Conservation (phyloP, 2,113 vertebrate species). For the Seriola quinqueradiata region DNA sequence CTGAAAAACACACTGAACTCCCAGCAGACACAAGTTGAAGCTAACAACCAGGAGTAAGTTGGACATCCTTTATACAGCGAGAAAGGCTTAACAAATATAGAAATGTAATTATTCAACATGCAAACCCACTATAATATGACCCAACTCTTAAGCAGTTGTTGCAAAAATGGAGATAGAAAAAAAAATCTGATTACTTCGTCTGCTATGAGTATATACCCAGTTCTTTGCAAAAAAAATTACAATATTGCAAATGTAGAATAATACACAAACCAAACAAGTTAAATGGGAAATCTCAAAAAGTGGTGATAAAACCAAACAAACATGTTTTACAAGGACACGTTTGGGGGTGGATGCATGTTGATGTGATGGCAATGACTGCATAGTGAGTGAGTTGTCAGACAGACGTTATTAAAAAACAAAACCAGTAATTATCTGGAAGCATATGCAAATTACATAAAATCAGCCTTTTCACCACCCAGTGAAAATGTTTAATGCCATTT, state of each 20-base stretch:
- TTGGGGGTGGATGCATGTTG: not conserved
- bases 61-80: not conserved
- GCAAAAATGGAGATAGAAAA: not conserved
- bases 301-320: not conserved
- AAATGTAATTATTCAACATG: not conserved
- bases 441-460: slow-evolving; percentile 7
- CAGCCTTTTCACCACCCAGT: not conserved
- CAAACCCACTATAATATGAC: not conserved
- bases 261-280: not conserved
- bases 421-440: slow-evolving; percentile 23
- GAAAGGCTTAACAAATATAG: not conserved
- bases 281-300: not conserved
- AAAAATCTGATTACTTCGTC: not conserved
- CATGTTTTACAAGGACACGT: too few relatives aligned
- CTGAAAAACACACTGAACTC: not conserved
- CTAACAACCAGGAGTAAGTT: not conserved
- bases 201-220: not conserved
- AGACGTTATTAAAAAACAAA: not conserved
- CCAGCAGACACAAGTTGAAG: not conserved
- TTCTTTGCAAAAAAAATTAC: not conserved
- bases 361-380: not conserved
- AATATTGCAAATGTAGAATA: not conserved
- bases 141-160: not conserved
- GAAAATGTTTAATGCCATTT: not conserved
- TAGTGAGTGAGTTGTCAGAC: not conserved